Base-by-base conservation (phyloP, 2,113 vertebrate genomes). In the Hiodon tergisus region DNA sequence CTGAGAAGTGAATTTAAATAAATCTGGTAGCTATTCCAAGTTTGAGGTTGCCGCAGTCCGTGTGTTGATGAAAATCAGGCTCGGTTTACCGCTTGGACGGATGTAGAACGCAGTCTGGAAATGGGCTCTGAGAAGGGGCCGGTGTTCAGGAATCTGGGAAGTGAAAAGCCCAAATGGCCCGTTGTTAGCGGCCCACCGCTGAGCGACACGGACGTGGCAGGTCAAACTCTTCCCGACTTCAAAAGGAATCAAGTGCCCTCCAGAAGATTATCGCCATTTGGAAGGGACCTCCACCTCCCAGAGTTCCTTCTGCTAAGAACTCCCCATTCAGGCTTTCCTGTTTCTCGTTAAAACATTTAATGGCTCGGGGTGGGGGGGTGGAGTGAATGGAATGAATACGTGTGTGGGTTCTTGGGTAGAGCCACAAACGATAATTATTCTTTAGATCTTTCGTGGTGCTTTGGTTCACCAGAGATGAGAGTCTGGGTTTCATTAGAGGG, bases 401-500 rank as follows among this genome's bases (percentile, higher is more conserved):
- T 31, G 31, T 31, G 31, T 31, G 31, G 51, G 61, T 66, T 57
- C 31, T 52, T 47, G 67, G 52, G 10, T 10, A 59, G 50, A 47
- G 67, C 67, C 50, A 10, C 50, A 70, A 31, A 70, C 51, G 65
- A 62, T 71, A 58, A 53, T 51, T 31, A 6, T 50, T 50, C 47
- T 48, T 69, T 54, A 63, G 31, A 63, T 76, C 75, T 62, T 6
- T 61, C 31, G 31, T 47, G 58, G 58, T 6, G 10, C 48, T 59
- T 66, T 11, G 13, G 16, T 51, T 76, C 52, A 65, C 50, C 68
- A 63, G 7, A 13, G 11, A 10, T 65, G n/a, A 2, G 55, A 62
- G 31, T 53, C 75, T 76, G 75, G 60, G 57, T 65, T 16, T 70
- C 67, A 71, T 76, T 76, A 76, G 31, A 46, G n/a, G n/a, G 66